These are phyloP conservation scores for Chalcosyrphus nemorum DNA, from an alignment of 2,888 invertebrate genomes.

Conservation along the genomic window DNA sequence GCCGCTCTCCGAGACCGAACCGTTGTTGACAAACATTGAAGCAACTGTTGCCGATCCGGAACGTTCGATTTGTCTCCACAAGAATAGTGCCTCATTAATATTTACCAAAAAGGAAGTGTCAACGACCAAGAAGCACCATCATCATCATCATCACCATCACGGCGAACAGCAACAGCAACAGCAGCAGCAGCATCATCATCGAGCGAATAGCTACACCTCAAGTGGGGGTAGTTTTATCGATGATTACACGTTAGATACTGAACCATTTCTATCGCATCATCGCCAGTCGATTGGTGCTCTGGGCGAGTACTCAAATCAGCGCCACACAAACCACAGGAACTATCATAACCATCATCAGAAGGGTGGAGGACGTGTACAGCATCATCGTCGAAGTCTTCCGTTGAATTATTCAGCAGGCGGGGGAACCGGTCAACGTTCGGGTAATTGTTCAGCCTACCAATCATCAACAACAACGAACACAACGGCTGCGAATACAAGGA, in stretches of 20 bases:
- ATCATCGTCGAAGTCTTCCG: slow-evolving; percentile 80
- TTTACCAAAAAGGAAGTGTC: slow-evolving; percentile 80
- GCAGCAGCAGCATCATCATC: slow-evolving; percentile 22
- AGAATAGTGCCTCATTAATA: slow-evolving; percentile 81
- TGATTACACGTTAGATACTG: slow-evolving; percentile 51
- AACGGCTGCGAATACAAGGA: slow-evolving; percentile 78
- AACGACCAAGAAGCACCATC: slow-evolving; percentile 37
- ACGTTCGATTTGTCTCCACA: slow-evolving; percentile 79
- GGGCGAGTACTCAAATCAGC: slow-evolving; percentile 27
- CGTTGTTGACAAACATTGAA: slow-evolving; percentile 79
- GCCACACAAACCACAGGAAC: slow-evolving; percentile 1
- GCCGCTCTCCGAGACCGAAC: slow-evolving; percentile 80
- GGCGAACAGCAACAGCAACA: not conserved
- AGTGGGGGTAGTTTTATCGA: slow-evolving; percentile 53
- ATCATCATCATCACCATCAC: slow-evolving; percentile 33
- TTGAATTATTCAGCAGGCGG: slow-evolving; percentile 78
- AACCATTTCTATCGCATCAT: slow-evolving; percentile 53
- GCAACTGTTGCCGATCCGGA: slow-evolving; percentile 78
- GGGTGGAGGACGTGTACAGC: slow-evolving; percentile 68
- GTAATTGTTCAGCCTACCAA: slow-evolving; percentile 45
- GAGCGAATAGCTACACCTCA: slow-evolving; percentile 55
- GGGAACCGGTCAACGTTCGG: slow-evolving; percentile 25
- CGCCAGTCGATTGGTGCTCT: slow-evolving; percentile 52
- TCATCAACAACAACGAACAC: slow-evolving; percentile 74
- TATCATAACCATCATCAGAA: slow-evolving; percentile 57